Percentiles rank a stretch among this genome's conserved stretches.
Evolutionary conservation across 1,140 invertebrate genomes (phyloP).

Genomic region (Drosophila jambulina): DNA sequence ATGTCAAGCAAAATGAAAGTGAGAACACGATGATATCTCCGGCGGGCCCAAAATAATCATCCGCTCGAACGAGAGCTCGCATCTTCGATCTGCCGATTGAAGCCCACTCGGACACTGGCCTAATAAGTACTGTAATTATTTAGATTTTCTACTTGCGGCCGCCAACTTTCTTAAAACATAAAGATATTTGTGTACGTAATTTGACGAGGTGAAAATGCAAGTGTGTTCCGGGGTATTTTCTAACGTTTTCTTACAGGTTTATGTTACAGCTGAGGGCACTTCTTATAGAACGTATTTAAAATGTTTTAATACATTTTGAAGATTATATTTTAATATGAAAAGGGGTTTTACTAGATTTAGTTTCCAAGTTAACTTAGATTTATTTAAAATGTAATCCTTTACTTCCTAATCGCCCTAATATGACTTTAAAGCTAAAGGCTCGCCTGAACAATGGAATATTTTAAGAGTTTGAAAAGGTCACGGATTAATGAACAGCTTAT

Average conservation of each 20-base stretch:
- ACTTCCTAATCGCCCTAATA: background rate
- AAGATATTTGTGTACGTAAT: constrained; percentile 16
- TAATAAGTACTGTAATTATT: constrained; percentile 52
- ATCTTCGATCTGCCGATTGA: constrained; percentile 40
- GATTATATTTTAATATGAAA: background rate
- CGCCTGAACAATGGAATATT: background rate
- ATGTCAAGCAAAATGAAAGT: constrained; percentile 71
- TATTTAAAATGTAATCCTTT: background rate
- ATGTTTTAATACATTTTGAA: background rate
- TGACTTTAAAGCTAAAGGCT: background rate
- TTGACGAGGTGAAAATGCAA: constrained; percentile 26
- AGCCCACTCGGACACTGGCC: constrained; percentile 28
- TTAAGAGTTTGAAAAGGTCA: background rate
- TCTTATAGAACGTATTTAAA: background rate
- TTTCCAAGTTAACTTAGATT: no score
- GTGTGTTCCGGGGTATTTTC: background rate
- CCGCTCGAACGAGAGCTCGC: constrained; percentile 14
- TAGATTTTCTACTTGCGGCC: constrained; percentile 30
- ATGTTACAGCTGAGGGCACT: background rate
- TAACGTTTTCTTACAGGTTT: background rate
- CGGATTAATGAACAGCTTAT: background rate
- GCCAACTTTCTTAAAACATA: constrained; percentile 42
- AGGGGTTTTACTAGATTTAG: background rate
- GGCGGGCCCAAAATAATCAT: constrained; percentile 41
- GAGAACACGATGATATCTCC: constrained; percentile 60